Evolutionary conservation across 2,113 vertebrate genomes (phyloP), one percentile per base, ranked within the genome.

Genomic region (Halcyon senegalensis): DNA sequence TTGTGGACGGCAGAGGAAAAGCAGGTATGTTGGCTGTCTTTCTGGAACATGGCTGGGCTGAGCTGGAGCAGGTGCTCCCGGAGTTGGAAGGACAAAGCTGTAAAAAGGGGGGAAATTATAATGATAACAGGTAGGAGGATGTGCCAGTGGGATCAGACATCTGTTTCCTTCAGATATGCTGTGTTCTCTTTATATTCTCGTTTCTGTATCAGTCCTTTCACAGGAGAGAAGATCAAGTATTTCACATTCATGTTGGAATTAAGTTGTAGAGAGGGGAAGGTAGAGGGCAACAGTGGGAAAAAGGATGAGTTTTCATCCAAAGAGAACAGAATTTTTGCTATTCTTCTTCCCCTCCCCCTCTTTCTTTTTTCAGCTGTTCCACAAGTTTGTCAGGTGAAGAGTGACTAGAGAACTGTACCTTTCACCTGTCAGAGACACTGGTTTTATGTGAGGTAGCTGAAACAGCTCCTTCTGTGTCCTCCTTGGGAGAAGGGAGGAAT

Each of bases 161-260:
- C 91, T 94, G 91, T 90, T 97, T 97, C 96, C 93, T 94, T 86
- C n/a, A 83, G 64, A 70, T 80, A 37, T 35, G 33, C 44, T 77
- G 13, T 77, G 79, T 82, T 91, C 53, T 84, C 21, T n/a, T 79
- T 5, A 24, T 44, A 35, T 20, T 30, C 10, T 60, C 84, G 31
- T 91, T 97, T 63, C 68, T 80, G 43, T 74, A 2, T 87, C 53
- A 48, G 31, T 50, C 50, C 68, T 78, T 62, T 39, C 62, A 53
- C 25, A 23, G 48, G 67, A 79, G 59, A 58, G 16, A 24, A 39
- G 37, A 39, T 23, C 5, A n/a, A 31, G 17, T 66, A 31, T 88
- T 93, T 85, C 30, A 58, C 18, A 59, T 50, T 89, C 50, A 24
- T 58, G 21, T 56, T 73, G 55, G 35, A 88, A 83, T 88, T 75